Evolutionary conservation across 2,888 invertebrate genomes (phyloP).

Genomic region (Pyrocoelia pectoralis): DNA sequence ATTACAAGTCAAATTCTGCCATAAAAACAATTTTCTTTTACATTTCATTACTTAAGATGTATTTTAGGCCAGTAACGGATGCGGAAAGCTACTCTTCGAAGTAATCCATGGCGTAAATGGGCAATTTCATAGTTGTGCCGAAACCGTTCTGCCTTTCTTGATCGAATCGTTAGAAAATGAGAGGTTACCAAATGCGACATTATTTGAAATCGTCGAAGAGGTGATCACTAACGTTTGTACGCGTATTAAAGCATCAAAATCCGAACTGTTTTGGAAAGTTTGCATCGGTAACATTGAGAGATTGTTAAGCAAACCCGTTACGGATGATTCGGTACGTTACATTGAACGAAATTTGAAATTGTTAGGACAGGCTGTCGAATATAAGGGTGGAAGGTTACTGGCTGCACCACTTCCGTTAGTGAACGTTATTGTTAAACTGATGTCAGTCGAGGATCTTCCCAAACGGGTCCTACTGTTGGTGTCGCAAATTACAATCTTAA

Average conservation of each 20-base stretch:
- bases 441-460: conserved; percentile 58
- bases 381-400: conserved; percentile 71
- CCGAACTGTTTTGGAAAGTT: conserved; percentile 72
- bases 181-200: conserved; percentile 63
- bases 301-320: conserved; percentile 40
- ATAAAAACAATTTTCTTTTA: too few relatives aligned
- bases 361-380: conserved; percentile 68
- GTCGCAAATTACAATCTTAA: conserved; percentile 65
- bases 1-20: too few relatives aligned
- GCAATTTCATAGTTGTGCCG: conserved; percentile 86
- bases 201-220: conserved; percentile 72
- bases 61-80: conserved; percentile 77
- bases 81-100: conserved; percentile 89
- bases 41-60: too few relatives aligned
- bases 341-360: conserved; percentile 64
- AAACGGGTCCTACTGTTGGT: conserved; percentile 63
- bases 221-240: conserved; percentile 70
- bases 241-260: conserved; percentile 70
- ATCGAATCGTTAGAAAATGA: conserved; percentile 68
- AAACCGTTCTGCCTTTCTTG: conserved; percentile 72
- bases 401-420: conserved; percentile 68
- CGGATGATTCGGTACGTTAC: conserved; percentile 36
- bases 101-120: conserved; percentile 83
- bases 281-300: conserved; percentile 57
- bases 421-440: conserved; percentile 64